Percentiles rank a stretch among this genome's conserved stretches.
Evolutionary conservation across 2,797 vertebrate genomes (phyloP).

Genomic region (Brachyrhaphis roseni): DNA sequence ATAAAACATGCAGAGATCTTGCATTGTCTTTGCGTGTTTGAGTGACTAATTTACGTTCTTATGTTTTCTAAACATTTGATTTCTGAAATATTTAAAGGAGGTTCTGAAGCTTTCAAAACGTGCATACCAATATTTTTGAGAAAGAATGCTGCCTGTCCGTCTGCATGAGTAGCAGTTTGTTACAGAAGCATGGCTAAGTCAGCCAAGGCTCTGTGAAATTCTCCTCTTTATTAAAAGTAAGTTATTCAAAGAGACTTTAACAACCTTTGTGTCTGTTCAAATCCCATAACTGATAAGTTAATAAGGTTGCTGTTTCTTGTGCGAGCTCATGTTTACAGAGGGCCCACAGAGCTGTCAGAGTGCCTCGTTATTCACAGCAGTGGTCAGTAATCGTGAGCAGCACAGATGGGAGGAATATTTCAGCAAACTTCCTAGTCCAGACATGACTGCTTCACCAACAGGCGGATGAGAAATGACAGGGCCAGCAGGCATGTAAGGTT

Average conservation of each 20-base stretch:
- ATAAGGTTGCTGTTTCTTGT: neutral
- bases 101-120: neutral
- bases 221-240: neutral
- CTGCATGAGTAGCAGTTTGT: neutral
- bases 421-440: slow-evolving; percentile 45
- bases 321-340: neutral
- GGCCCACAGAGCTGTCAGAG: slow-evolving; percentile 9
- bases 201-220: neutral
- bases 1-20: too few relatives aligned
- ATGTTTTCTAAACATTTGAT: neutral
- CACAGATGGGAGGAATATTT: slow-evolving; percentile 66
- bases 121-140: neutral
- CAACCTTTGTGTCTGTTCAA: neutral
- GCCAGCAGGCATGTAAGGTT: slow-evolving; percentile 15
- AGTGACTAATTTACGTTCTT: neutral
- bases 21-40: too few relatives aligned
- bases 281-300: neutral
- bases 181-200: neutral
- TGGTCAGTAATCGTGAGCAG: slow-evolving; percentile 38
- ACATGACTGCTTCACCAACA: slow-evolving; percentile 24
- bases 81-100: neutral
- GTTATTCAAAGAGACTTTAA: neutral
- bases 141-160: neutral
- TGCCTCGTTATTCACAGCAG: slow-evolving; percentile 53
- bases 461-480: slow-evolving; percentile 5